Evolutionary conservation across 2,113 vertebrate genomes (phyloP), one percentile per base, ranked within the genome.

Genomic region (Lamprologus speciosus): DNA sequence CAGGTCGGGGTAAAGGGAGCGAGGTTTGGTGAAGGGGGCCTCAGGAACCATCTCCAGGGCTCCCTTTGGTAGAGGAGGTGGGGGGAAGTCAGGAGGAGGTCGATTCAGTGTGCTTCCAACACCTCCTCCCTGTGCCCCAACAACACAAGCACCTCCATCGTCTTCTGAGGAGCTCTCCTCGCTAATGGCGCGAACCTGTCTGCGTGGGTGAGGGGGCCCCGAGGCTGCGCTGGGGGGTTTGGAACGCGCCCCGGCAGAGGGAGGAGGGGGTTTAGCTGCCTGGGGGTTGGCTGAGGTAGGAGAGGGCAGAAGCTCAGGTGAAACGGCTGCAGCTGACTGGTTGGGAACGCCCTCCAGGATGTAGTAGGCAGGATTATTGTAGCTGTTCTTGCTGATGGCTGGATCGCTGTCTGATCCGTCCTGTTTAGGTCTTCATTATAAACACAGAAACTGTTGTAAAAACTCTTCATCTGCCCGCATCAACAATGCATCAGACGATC

Each of bases 311-410:
- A 96, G 93, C 7, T 97, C 97, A 0, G 96, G 54, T 0, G 96
- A 95, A 89, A 97, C 9, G 2, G 95, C 95, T 90, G 96, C 96
- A 92, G 96, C 96, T 73, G 96, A 97, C 82, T 98, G 98, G 92
- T 99, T 98, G 1, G 98, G 98, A 80, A 99, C 98, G 1, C 98
- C 98, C 89, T 99, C 98, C 60, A 99, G 96, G 83, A 99, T 98
- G 40, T 99, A 99, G 96, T 99, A 99, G 11, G 98, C 98, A 0
- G 98, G 98, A 89, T 99, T 99, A 89, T 99, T 99, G 96, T 98
- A 99, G 95, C 98, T 99, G 96, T 98, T 99, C 94, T 98, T 99
- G 92, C 95, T 90, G 2, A 95, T 90, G 7, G 95, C 93, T 1
- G 94, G 94, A 12, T 97, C 97, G 0, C 89, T 90, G 3, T 99